A percentile compares a stretch with the other conserved stretches of the same genome.
These are phyloP conservation scores for Chrysomela aeneicollis DNA, from an alignment of 2,888 invertebrate genomes.

Conservation along the genomic window DNA sequence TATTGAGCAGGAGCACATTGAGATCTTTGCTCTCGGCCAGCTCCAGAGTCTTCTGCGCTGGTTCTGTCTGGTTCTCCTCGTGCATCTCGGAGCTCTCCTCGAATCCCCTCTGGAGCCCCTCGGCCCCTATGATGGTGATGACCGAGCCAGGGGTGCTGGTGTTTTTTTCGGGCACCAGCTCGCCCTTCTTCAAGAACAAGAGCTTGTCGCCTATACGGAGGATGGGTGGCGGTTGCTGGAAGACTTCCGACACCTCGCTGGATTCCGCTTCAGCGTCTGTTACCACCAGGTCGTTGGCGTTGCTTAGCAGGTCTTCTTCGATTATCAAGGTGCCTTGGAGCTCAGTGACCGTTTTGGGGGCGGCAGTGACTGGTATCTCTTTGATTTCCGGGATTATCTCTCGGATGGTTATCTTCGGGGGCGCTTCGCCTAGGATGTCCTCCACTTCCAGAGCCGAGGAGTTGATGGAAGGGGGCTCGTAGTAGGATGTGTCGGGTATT, in stretches of 20 bases:
- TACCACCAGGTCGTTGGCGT: conserved; percentile 46
- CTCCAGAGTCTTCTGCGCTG: not conserved
- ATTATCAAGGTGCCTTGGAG: conserved; percentile 48
- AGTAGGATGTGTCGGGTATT: conserved; percentile 41
- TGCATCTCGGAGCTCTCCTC: conserved; percentile 47
- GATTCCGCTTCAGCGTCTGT: conserved; percentile 55
- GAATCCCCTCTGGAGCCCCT: conserved; percentile 58
- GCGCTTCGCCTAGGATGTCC: conserved; percentile 31
- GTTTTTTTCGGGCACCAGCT: conserved; percentile 55
- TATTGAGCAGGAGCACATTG: conserved; percentile 33
- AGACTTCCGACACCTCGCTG: conserved; percentile 57
- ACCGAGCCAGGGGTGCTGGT: conserved; percentile 56
- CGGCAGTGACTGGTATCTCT: conserved; percentile 56
- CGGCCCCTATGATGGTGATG: conserved; percentile 62
- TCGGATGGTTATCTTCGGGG: conserved; percentile 64
- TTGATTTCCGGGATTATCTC: conserved; percentile 67
- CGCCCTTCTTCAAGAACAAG: conserved; percentile 56
- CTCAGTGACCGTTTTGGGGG: conserved; percentile 44
- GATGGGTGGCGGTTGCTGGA: conserved; percentile 58
- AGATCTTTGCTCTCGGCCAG: conserved; percentile 39
- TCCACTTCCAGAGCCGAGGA: conserved; percentile 26
- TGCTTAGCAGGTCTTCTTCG: conserved; percentile 46
- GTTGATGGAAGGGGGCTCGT: conserved; percentile 20
- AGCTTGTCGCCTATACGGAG: conserved; percentile 59
- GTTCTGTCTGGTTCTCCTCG: conserved; percentile 27